Conservation (phyloP, 2,888 invertebrate genomes). For the Diogma glabrata region DNA sequence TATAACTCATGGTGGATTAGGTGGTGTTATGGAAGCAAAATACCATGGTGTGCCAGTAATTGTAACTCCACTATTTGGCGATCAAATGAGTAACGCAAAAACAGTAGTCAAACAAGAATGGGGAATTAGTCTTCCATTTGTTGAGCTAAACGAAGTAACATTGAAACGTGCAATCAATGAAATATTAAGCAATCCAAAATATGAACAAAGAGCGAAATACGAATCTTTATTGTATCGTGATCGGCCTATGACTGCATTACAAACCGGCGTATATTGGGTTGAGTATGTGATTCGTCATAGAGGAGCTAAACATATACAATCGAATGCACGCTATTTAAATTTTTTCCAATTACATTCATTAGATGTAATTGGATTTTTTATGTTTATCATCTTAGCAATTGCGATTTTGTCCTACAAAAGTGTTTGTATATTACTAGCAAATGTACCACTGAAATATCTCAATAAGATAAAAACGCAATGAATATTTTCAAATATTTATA, state of each 20-base stretch:
- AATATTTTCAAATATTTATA: too few species aligned
- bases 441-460: too few species aligned
- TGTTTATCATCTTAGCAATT: not conserved
- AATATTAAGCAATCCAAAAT: not conserved
- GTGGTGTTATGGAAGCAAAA: not conserved
- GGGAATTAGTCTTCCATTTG: not conserved
- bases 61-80: not conserved
- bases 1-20: conserved; percentile 36
- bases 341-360: not conserved
- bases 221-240: not conserved
- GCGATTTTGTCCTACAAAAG: too few species aligned
- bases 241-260: not conserved
- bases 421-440: too few species aligned
- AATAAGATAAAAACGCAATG: too few species aligned
- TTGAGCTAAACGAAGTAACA: not conserved
- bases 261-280: conserved; percentile 1
- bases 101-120: not conserved
- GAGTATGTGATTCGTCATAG: conserved; percentile 3
- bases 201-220: not conserved
- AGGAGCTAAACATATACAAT: conserved; percentile 1
- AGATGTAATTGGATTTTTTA: conserved; percentile 2
- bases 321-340: not conserved
- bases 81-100: not conserved
- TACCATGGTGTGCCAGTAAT: not conserved
- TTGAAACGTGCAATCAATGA: not conserved